Evolutionary conservation across 2,113 vertebrate genomes (phyloP), one percentile per base, ranked within the genome.

Genomic region (Dendrocopos noguchii): DNA sequence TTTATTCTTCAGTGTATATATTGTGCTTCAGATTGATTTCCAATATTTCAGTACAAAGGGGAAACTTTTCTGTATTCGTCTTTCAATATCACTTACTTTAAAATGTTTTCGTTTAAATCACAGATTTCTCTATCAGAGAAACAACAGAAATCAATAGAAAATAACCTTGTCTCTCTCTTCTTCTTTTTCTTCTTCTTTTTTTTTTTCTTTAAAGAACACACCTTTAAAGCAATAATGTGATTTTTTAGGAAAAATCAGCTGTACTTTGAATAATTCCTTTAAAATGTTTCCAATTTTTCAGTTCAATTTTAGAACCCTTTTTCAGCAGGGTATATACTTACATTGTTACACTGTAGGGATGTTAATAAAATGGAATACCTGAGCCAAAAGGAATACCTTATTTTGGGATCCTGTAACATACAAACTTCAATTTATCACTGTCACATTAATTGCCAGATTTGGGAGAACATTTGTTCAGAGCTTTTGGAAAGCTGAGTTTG

Each of bases 11-110:
- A 42, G 0, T 65, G 19, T 68, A 34, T 81, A 88, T 92, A 39
- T 28, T 78, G 50, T 65, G 18, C 67, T 86, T 94, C 63, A 20
- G 22, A 81, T 76, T 50, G 80, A 86, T 95, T 91, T 79, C 83
- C 84, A 92, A 36, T 53, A 20, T 63, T 81, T 87, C 28, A 70
- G 46, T 76, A 31, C 16, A 86, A 86, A 88, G 18, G 19, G 27
- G 12, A 84, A 87, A 50, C 6, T 46, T 83, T 63, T 67, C 44
- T 79, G 2, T 65, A 47, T 74, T 77, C 9, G 0, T 67, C 22
- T 78, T 90, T 90, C 44, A 65, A 4, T 78, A 78, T 16, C 31
- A 7, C 15, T 83, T 67, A 59, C 21, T 53, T 74, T 27, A 64
- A 81, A 75, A 20, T 70, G 29, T 66, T 77, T 87, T 63, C 16